Percentiles rank a stretch among this genome's conserved stretches.
Conservation (phyloP, 2,888 invertebrate species). For the Mechanitis mazaeus region DNA sequence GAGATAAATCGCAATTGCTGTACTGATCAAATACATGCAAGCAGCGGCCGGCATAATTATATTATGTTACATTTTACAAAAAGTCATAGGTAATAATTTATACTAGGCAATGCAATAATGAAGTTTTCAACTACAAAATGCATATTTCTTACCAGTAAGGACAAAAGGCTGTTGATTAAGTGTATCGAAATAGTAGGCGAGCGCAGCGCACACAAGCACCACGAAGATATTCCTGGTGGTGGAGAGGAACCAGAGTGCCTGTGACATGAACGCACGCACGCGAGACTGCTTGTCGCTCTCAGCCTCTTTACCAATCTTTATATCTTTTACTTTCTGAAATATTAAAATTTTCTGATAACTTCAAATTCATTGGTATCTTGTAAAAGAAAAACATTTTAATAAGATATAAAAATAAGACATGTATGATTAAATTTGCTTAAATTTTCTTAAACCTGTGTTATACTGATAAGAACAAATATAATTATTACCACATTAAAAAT, state of each 20-base stretch:
- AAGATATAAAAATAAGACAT: too few species aligned
- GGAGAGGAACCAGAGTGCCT: slow-evolving; percentile 82
- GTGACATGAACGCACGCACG: slow-evolving; percentile 63
- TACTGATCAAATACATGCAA: too few species aligned
- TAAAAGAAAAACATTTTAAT: too few species aligned
- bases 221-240: slow-evolving; percentile 86
- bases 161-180: slow-evolving; percentile 79
- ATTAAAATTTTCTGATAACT: slow-evolving; percentile 4
- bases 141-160: slow-evolving; percentile 73
- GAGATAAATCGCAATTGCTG: too few species aligned
- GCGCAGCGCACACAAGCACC: slow-evolving; percentile 81
- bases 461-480: too few species aligned
- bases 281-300: slow-evolving; percentile 26
- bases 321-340: slow-evolving; percentile 83
- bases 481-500: too few species aligned
- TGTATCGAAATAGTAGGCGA: slow-evolving; percentile 80
- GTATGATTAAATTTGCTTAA: too few species aligned
- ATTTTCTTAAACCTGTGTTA: too few species aligned
- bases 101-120: background rate
- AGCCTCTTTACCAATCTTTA: slow-evolving; percentile 52
- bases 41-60: too few species aligned
- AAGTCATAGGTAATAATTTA: background rate
- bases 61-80: too few species aligned
- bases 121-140: background rate
- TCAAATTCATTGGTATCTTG: too few species aligned